These are phyloP conservation scores for Cheilosia soror DNA, from an alignment of 2,888 invertebrate genomes.

Conservation along the genomic window DNA sequence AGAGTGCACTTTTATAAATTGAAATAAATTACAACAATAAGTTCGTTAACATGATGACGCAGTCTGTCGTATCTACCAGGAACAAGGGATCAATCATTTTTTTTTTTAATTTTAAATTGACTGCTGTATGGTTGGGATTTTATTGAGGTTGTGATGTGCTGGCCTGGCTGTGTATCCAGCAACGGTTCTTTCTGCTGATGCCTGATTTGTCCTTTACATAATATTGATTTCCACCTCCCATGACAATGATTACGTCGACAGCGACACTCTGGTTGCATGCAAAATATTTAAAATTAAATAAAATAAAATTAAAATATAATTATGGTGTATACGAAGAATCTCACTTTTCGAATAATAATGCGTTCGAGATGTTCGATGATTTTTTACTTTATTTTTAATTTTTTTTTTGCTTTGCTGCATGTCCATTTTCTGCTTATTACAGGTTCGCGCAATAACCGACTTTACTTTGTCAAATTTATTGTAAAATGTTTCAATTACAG, in stretches of 20 bases:
- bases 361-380: slow-evolving; percentile 5
- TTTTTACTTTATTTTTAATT: too few species aligned
- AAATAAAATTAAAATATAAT: slow-evolving; percentile 48
- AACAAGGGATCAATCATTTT: slow-evolving; percentile 47
- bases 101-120: slow-evolving; percentile 46
- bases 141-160: slow-evolving; percentile 7
- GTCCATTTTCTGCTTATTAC: slow-evolving; percentile 37
- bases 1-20: slow-evolving; percentile 41
- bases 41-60: slow-evolving; percentile 62
- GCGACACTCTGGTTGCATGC: slow-evolving; percentile 20
- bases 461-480: slow-evolving; percentile 72
- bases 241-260: slow-evolving; percentile 42
- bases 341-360: slow-evolving; percentile 1
- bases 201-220: slow-evolving; percentile 1
- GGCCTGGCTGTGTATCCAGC: background rate
- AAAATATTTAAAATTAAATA: slow-evolving; percentile 26
- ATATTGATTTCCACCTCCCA: slow-evolving; percentile 16
- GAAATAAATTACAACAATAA: slow-evolving; percentile 64
- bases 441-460: slow-evolving; percentile 43
- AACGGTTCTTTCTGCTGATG: background rate
- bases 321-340: background rate
- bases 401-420: background rate
- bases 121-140: slow-evolving; percentile 17
- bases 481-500: slow-evolving; percentile 71
- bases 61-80: slow-evolving; percentile 10